A percentile compares a stretch with the other conserved stretches of the same genome.
Evolutionary conservation across 2,888 invertebrate genomes (phyloP).

Genomic region (Liopterus haemorrhoidalis): DNA sequence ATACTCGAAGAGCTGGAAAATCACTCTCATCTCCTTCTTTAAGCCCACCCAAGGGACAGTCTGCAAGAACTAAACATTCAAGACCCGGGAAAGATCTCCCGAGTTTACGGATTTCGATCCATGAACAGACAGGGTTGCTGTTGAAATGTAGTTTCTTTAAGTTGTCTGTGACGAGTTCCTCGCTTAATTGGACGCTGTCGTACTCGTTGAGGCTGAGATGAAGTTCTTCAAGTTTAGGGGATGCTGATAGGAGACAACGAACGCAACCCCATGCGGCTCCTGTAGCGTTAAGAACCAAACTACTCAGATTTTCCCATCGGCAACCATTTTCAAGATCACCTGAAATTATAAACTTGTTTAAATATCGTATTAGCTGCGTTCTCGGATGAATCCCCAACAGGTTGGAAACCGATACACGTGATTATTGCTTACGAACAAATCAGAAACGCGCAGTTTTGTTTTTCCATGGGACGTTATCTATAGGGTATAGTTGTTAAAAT

Average conservation of each 20-base stretch:
- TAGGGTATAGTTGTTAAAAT: too few species aligned
- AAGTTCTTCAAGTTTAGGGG: slow-evolving; percentile 80
- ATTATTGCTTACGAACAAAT: too few species aligned
- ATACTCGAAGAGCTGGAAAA: slow-evolving; percentile 54
- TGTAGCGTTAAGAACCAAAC: slow-evolving; percentile 83
- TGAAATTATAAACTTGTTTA: slow-evolving; percentile 5
- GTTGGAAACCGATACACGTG: too few species aligned
- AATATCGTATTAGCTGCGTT: background rate
- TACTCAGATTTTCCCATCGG: slow-evolving; percentile 59
- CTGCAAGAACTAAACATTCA: slow-evolving; percentile 78
- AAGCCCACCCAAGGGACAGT: slow-evolving; percentile 67
- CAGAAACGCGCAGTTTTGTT: slow-evolving; percentile 41
- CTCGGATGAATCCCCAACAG: background rate
- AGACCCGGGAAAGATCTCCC: slow-evolving; percentile 81
- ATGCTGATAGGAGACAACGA: slow-evolving; percentile 65
- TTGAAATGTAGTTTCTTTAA: slow-evolving; percentile 80
- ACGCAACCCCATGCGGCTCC: slow-evolving; percentile 80
- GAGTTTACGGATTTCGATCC: slow-evolving; percentile 77
- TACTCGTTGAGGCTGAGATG: slow-evolving; percentile 90
- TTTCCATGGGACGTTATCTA: too few species aligned
- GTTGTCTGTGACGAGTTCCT: slow-evolving; percentile 46
- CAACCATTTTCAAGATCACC: slow-evolving; percentile 36
- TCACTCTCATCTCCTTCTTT: slow-evolving; percentile 28
- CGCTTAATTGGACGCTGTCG: slow-evolving; percentile 63
- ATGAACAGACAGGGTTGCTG: slow-evolving; percentile 77